phyloP scores from a whole-genome alignment of 2,113 vertebrate species.

The Psophia crepitans region DNA sequence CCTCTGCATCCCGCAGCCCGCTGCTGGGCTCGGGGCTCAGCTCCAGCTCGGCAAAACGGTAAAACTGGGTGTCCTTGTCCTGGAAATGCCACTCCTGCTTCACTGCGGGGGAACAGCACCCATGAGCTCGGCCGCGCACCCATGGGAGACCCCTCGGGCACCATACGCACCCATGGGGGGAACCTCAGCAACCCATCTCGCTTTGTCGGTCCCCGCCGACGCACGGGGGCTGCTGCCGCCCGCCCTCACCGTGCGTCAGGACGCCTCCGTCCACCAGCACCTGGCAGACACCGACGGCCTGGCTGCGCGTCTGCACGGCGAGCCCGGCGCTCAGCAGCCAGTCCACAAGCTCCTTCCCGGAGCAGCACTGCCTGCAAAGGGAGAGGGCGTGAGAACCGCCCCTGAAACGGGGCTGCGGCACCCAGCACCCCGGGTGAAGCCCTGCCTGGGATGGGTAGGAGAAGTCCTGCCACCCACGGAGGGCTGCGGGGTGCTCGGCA shows the following conservation, averaged over 20 bases:
- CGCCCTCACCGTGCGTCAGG: constrained; percentile 82
- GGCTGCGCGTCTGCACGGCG: constrained; percentile 80
- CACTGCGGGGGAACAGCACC: constrained; percentile 65
- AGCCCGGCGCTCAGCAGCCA: constrained; percentile 82
- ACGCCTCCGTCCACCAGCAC: constrained; percentile 90
- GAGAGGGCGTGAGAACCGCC: fast-evolving
- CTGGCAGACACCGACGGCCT: constrained; percentile 90
- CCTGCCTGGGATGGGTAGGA: not conserved
- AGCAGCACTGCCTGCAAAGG: constrained; percentile 83
- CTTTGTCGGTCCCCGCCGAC: not conserved
- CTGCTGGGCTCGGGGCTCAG: constrained; percentile 56
- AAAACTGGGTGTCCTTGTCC: constrained; percentile 92
- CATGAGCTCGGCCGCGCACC: fast-evolving
- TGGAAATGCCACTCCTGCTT: constrained; percentile 91
- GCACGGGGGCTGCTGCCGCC: fast-evolving
- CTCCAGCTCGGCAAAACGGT: constrained; percentile 84
- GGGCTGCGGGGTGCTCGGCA: not conserved
- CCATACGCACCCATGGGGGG: not conserved
- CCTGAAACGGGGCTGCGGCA: fast-evolving
- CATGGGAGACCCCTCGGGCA: fast-evolving
- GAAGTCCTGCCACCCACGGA: not conserved
- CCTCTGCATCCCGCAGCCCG: constrained; percentile 70
- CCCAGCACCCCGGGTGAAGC: not conserved
- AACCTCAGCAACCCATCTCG: too few relatives aligned
- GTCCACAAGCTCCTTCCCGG: constrained; percentile 90